Conservation (phyloP, 2,113 vertebrate species). For the Aptenodytes forsteri region DNA sequence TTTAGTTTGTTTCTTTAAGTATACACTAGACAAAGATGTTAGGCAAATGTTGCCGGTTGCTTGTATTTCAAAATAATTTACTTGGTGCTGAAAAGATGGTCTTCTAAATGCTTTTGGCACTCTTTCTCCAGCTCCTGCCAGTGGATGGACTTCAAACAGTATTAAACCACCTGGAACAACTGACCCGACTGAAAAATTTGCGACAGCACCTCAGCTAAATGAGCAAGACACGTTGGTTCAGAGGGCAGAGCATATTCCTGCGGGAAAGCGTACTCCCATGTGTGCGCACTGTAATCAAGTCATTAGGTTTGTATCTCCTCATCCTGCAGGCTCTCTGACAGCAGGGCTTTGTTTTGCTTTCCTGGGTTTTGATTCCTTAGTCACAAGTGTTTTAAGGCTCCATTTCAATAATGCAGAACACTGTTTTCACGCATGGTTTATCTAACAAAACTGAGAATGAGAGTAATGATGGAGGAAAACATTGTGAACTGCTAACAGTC, state of each 20-base stretch:
- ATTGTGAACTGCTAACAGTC: background rate
- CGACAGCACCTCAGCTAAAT: slow-evolving; percentile 71
- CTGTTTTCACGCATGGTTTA: background rate
- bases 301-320: slow-evolving; percentile 81
- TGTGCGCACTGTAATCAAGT: slow-evolving; percentile 90
- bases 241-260: slow-evolving; percentile 93
- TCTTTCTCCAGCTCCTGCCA: slow-evolving; percentile 71
- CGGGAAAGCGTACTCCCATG: slow-evolving; percentile 92
- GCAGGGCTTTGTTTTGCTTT: background rate
- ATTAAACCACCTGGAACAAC: slow-evolving; percentile 31
- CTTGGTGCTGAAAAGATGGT: background rate
- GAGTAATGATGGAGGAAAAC: background rate
- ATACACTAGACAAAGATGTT: background rate
- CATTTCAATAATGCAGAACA: background rate
- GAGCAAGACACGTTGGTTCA: slow-evolving; percentile 89
- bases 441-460: background rate
- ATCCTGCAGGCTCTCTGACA: background rate
- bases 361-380: background rate
- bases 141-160: slow-evolving; percentile 78
- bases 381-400: background rate
- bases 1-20: background rate
- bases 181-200: slow-evolving; percentile 35
- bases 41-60: background rate
- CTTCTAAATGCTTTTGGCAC: background rate
- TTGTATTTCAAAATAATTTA: background rate